Conservation (phyloP, 1,140 invertebrate species). For the Goniozus legneri region DNA sequence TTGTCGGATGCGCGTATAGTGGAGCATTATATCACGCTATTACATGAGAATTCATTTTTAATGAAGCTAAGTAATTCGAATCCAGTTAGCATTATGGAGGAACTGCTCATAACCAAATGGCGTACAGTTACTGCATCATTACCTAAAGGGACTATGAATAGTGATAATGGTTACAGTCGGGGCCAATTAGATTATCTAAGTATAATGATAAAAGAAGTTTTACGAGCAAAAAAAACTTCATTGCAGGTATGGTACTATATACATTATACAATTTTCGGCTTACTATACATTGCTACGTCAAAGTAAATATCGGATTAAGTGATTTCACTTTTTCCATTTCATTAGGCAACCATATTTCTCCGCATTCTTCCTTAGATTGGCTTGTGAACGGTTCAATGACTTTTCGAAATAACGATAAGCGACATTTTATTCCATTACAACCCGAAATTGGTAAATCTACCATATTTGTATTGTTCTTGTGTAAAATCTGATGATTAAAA, state of each 20-base stretch:
- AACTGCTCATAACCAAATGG: conserved; percentile 32
- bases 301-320: too few relatives aligned
- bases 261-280: not conserved
- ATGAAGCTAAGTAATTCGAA: conserved; percentile 3
- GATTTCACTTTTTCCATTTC: too few relatives aligned
- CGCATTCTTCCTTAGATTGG: too few relatives aligned
- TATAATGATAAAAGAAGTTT: conserved; percentile 31
- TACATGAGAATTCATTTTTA: conserved; percentile 26
- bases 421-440: too few relatives aligned
- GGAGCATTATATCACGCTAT: conserved; percentile 26
- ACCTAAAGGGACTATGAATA: conserved; percentile 25
- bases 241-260: conserved; percentile 22
- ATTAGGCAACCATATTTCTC: too few relatives aligned
- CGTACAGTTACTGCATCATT: conserved; percentile 28
- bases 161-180: conserved; percentile 37
- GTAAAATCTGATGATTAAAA: too few relatives aligned
- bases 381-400: too few relatives aligned
- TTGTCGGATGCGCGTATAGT: conserved; percentile 28
- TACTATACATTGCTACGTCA: not conserved
- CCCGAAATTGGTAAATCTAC: too few relatives aligned
- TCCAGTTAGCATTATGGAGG: conserved; percentile 26
- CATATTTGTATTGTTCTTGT: too few relatives aligned
- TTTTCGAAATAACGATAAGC: too few relatives aligned
- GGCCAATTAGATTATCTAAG: conserved; percentile 52
- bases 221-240: conserved; percentile 21